Percentiles rank a stretch among this genome's conserved stretches.
Evolutionary conservation across 1,140 invertebrate species (phyloP).

Genomic region (Leptopilina boulardi): DNA sequence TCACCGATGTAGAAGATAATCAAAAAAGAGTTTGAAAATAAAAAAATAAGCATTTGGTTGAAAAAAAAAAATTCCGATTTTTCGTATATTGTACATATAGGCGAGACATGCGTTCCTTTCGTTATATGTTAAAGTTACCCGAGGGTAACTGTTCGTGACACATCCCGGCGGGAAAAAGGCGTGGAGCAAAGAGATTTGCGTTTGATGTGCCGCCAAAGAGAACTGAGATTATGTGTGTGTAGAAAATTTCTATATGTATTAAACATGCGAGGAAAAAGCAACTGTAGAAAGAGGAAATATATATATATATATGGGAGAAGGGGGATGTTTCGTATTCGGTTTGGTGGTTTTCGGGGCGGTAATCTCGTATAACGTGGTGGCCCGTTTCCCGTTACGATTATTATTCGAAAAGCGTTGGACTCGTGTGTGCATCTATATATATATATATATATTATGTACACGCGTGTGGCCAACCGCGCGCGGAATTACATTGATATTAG

Average conservation of each 20-base stretch:
- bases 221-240: conserved; percentile 15
- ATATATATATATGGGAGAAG: background rate
- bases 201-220: conserved; percentile 74
- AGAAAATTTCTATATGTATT: background rate
- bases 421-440: too few relatives aligned
- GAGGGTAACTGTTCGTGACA: conserved; percentile 65
- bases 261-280: background rate
- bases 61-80: conserved; percentile 40
- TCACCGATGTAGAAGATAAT: background rate
- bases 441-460: too few relatives aligned
- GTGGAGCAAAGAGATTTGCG: conserved; percentile 69
- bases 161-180: conserved; percentile 51
- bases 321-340: conserved; percentile 47
- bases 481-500: conserved; percentile 73
- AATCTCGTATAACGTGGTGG: conserved; percentile 60
- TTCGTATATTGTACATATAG: conserved; percentile 35
- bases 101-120: conserved; percentile 21
- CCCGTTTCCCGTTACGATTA: conserved; percentile 57
- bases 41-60: background rate
- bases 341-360: conserved; percentile 58
- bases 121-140: conserved; percentile 34
- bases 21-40: background rate
- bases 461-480: conserved; percentile 67
- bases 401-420: conserved; percentile 41
- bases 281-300: conserved; percentile 1